Evolutionary conservation across 2,888 invertebrate genomes (phyloP), one percentile per base, ranked within the genome.

Genomic region (Rhagonycha fulva): DNA sequence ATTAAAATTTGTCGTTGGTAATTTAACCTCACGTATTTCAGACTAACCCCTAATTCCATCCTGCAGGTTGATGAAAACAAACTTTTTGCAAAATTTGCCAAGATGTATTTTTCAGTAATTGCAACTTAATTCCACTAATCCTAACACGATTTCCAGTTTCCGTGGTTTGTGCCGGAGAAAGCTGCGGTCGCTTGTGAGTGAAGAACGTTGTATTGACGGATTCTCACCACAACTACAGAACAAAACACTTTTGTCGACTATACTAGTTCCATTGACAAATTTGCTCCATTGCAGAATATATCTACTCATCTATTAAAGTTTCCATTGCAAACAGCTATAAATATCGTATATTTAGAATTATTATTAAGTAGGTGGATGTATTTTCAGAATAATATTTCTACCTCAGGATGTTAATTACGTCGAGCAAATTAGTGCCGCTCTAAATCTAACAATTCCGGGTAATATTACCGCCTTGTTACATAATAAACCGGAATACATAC

Each of bases 231-330:
- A 82, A 82, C 83, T 81, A 87, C 87, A 87, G 86, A 85, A 87
- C 86, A 86, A 87, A 86, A 87, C 86, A 87, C 87, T 87, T 86
- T 85, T 85, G 85, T 83, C 83, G 83, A 83, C 23, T 19, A 19
- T 19, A 19, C 19, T 68, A 28, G 71, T 30, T 23, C 47, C 82
- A 83, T 80, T 76, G 77, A 72, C 79, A 75, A 78, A 78, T n/a
- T 26, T 47, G 2, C 47, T 47, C 5, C n/a, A 47, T 7, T n/a
- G 9, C n/a, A 9, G n/a, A n/a, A 47, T 47, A 47, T n/a, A 47
- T n/a, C 47, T 47, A n/a, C n/a, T n/a, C 47, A n/a, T n/a, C 5
- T n/a, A 7, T 7, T n/a, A 47, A n/a, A 47, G 7, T 47, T 47
- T 47, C n/a, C 7, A 47, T 47, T n/a, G n/a, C 7, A 47, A 47